Base-by-base conservation (phyloP, 2,113 vertebrate species). In the Origma solitaria region DNA sequence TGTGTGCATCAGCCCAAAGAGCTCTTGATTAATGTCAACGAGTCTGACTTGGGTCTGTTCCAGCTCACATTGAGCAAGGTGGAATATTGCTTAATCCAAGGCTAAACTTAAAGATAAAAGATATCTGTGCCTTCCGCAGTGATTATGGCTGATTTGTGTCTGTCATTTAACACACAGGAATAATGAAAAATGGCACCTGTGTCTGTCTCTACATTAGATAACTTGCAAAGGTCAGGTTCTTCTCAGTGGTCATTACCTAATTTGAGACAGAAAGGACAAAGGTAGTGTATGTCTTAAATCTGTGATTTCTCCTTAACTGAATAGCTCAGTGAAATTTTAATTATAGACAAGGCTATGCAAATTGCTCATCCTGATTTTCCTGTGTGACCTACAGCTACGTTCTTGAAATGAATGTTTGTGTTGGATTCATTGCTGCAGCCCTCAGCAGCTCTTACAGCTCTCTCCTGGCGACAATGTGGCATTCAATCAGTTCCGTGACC, bases 371-470 rank as follows among this genome's bases (percentile, higher is more conserved):
- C 61, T 82, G 64, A 85, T 87, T 87, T 94, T 53, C 61, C 57
- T 0, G 0, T 37, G 49, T 91, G 78, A 94, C 90, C 82, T 93
- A 80, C 57, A 87, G 38, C 53, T 64, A 40, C 33, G 66, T 57
- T 91, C 87, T 87, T 87, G 78, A 90, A 96, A 95, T 76, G 15
- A 62, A 69, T 82, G 47, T 72, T 89, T 95, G 33, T 50, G 37
- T 68, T 83, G 75, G 68, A 77, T 75, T 84, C 73, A 71, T 44
- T 82, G 87, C 70, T 93, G 87, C 92, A 76, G 44, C 81, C 47
- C 87, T 96, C 87, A 91, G 94, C 90, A 93, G 28, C 95, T 94
- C 87, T 96, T 23, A 76, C 27, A 23, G 31, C 31, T 72, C 4
- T 79, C 35, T 87, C 28, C 40, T 61, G 49, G 66, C 90, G 82